Evolutionary conservation across 2,113 vertebrate genomes (phyloP).

Genomic region (Orientallactaga bullata): DNA sequence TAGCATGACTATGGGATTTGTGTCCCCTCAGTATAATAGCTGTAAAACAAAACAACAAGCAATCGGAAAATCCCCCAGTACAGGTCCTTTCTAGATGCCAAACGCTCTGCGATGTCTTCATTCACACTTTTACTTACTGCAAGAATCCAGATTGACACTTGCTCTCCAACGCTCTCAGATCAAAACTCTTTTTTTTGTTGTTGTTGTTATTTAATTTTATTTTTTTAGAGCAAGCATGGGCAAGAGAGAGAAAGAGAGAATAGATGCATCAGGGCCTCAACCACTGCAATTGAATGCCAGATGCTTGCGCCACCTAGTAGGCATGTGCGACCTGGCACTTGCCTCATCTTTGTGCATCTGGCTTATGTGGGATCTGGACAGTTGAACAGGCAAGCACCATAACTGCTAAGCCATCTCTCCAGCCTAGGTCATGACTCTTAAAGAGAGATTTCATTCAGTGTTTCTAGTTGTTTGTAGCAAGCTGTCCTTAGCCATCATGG

Average conservation of each 20-base stretch:
- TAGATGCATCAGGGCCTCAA: no score
- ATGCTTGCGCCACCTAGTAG: no score
- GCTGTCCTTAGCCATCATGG: not conserved
- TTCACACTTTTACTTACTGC: not conserved
- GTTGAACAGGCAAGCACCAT: no score
- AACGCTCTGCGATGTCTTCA: not conserved
- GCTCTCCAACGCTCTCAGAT: not conserved
- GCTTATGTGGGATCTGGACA: no score
- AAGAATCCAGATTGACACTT: no score
- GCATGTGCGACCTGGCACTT: no score
- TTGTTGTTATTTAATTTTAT: no score
- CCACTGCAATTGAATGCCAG: no score
- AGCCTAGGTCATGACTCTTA: not conserved
- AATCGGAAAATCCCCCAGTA: not conserved
- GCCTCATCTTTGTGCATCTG: no score
- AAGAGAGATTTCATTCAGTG: not conserved
- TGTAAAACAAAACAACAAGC: not conserved
- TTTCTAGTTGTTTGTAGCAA: not conserved
- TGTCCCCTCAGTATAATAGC: not conserved
- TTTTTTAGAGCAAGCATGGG: no score
- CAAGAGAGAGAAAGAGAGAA: no score
- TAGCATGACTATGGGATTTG: not conserved
- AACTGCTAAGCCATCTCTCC: no score
- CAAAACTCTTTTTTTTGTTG: not conserved
- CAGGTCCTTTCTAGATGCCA: not conserved